Percentiles rank a stretch among this genome's conserved stretches.
phyloP scores from a whole-genome alignment of 2,113 vertebrate genomes.

The Kryptolebias marmoratus region DNA sequence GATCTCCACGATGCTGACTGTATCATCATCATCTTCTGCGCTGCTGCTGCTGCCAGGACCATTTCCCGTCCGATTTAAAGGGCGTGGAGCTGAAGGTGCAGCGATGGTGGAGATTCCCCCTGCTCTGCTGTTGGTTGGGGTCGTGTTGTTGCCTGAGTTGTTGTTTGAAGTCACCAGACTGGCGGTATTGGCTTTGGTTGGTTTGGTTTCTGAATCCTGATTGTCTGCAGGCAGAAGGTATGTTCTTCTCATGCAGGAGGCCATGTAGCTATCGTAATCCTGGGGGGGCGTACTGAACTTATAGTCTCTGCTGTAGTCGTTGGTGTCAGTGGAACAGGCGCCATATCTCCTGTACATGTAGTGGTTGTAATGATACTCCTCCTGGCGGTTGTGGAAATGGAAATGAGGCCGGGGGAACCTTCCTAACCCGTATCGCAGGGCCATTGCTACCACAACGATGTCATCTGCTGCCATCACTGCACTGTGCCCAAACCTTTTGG shows the following conservation, averaged over 20 bases:
- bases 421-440: conserved; percentile 77
- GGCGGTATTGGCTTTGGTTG: neutral
- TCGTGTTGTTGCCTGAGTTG: neutral
- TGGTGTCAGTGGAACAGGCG: conserved; percentile 50
- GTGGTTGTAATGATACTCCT: conserved; percentile 77
- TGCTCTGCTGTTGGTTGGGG: conserved; percentile 11
- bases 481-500: conserved; percentile 74
- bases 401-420: conserved; percentile 74
- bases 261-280: conserved; percentile 63
- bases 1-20: conserved; percentile 79
- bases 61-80: neutral
- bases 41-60: no score
- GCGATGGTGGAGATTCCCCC: neutral
- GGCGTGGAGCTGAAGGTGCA: neutral
- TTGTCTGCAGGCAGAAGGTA: conserved; percentile 61
- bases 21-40: conserved; percentile 40
- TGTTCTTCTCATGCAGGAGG: conserved; percentile 64
- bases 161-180: neutral
- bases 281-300: conserved; percentile 26
- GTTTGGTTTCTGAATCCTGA: neutral
- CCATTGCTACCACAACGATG: conserved; percentile 74
- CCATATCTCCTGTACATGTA: conserved; percentile 78
- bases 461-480: conserved; percentile 73
- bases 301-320: conserved; percentile 72
- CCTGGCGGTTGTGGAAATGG: conserved; percentile 64